Base-by-base conservation (phyloP, 2,113 vertebrate species). In the Phyllostomus hastatus region DNA sequence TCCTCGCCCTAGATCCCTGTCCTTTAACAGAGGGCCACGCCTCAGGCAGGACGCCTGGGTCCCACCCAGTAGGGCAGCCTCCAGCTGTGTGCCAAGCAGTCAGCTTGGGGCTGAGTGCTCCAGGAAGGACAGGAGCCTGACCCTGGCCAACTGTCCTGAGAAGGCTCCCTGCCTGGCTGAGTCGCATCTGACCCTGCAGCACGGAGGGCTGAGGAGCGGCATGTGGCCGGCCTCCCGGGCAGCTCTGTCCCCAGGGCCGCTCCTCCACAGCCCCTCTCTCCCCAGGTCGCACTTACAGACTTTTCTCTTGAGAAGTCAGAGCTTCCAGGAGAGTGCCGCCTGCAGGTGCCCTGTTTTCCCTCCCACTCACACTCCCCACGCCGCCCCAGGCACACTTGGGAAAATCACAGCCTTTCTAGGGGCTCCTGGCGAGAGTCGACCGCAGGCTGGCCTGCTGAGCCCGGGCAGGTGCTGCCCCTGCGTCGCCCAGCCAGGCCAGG, bases 81-180 rank as follows among this genome's bases (percentile, higher is more conserved):
- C 72, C 43, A 31, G 0, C 35, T 33, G 1, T 28, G 0, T 1
- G 3, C n/a, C n/a, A 3, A 28, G 7, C 16, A 11, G 43, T 20
- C 43, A 4, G 67, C 52, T 31, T 12, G 57, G 54, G 73, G 20
- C 89, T 10, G 54, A 78, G 41, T 6, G 2, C 61, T n/a, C 41
- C 4, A 14, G 46, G 52, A 72, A 41, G 9, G 12, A 46, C 26
- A 15, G 28, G 64, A 28, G 33, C 35, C 73, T 1, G 46, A 20
- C 6, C 0, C 31, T 8, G 3, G n/a, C n/a, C 2, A 9, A 0
- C 43, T 2, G 7, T 22, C 67, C 78, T 5, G 2, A 9, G 31
- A 64, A 52, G 89, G n/a, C 75, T 50, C 50, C 66, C 35, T 2
- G n/a, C n/a, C 46, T 0, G 0, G 10, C 50, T n/a, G 0, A 7